Evolutionary conservation across 1,140 invertebrate genomes (phyloP), one percentile per base, ranked within the genome.

Genomic region (Drosophila aff.): DNA sequence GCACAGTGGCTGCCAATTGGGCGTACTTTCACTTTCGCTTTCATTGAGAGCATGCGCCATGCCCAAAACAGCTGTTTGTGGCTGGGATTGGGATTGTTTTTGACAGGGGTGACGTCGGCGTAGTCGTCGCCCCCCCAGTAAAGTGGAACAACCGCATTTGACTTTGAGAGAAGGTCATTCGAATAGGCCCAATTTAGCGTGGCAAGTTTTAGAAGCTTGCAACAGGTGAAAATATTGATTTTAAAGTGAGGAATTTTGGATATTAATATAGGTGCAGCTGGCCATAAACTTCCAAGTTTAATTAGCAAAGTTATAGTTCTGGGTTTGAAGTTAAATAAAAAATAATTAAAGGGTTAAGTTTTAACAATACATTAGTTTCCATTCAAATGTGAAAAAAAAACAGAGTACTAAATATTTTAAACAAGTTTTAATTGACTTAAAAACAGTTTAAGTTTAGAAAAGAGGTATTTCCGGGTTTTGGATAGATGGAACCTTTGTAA

Each of bases 121-220:
- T 5, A 23, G 15, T 7, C 23, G 9, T 2, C 16, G 16, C 6
- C 41, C 47, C n/a, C 72, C 36, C 36, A 36, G 18, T 41, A 23
- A 41, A 76, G 52, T 76, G 61, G 50, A 47, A 61, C 55, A 53
- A 68, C 46, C 44, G 66, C 26, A 81, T 90, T 89, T 89, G 85
- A 89, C 85, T 85, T 89, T 89, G 81, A 74, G 52, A 58, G 71
- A 89, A 89, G 85, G 85, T 89, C 85, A 85, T 85, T 75, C 16
- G 33, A 23, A 28, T 47, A 53, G 53, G 62, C 43, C 47, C 46
- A 68, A 58, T 33, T 15, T 15, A 46, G 28, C 21, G 33, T 38
- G 67, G 53, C 53, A 62, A 43, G 40, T 47, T 55, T 53, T 15
- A 4, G 3, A 4, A 59, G 53, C 59, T 69, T 78, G 84, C 84